Evolutionary conservation across 2,888 invertebrate genomes (phyloP).

Genomic region (Orthosia cruda): DNA sequence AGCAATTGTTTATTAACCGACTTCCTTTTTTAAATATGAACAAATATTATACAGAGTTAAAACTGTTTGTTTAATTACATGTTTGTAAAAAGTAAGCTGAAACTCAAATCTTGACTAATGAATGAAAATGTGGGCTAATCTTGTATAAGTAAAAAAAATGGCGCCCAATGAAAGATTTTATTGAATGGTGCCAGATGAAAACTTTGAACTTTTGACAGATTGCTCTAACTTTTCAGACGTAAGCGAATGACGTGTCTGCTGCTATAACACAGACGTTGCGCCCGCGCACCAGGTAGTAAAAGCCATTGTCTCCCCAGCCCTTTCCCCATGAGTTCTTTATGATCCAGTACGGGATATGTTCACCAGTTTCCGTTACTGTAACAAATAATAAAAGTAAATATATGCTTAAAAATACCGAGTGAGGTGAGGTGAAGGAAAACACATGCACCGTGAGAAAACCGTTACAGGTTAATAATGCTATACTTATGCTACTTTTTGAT

Average conservation of each 20-base stretch:
- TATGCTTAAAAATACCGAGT: no score
- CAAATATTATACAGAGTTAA: no score
- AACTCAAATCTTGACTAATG: not conserved
- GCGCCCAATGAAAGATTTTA: no score
- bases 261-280: slow-evolving; percentile 83
- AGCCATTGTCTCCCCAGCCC: slow-evolving; percentile 79
- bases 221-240: slow-evolving; percentile 12
- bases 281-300: slow-evolving; percentile 81
- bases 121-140: no score
- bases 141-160: slow-evolving; percentile 13
- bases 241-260: slow-evolving; percentile 72
- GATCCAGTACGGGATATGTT: slow-evolving; percentile 78
- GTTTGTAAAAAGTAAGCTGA: not conserved
- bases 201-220: not conserved
- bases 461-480: no score
- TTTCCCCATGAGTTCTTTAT: slow-evolving; percentile 85
- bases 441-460: no score
- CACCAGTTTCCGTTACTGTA: slow-evolving; percentile 64
- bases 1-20: not conserved
- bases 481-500: no score
- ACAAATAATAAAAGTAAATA: not conserved
- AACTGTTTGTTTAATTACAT: no score
- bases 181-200: no score
- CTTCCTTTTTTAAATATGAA: no score
- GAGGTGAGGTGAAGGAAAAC: no score